phyloP scores from a whole-genome alignment of 1,140 invertebrate genomes.

The Dinothrombium tinctorium region DNA sequence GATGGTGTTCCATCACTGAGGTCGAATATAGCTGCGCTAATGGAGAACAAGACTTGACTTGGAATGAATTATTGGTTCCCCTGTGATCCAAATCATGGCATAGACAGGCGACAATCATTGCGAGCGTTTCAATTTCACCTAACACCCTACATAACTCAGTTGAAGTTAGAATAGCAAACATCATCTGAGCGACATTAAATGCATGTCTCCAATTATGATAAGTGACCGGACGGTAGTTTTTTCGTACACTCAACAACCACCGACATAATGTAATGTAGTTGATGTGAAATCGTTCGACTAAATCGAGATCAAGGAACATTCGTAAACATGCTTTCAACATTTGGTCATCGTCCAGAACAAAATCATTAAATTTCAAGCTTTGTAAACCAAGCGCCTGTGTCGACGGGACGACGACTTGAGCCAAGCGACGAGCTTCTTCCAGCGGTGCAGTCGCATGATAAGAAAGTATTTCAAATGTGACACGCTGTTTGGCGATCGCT shows the following conservation, averaged over 20 bases:
- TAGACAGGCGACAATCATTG: conserved; percentile 76
- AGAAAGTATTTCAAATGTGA: conserved; percentile 78
- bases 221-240: conserved; percentile 84
- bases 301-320: conserved; percentile 73
- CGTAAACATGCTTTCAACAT: conserved; percentile 61
- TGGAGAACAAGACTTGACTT: conserved; percentile 44
- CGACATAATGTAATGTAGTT: conserved; percentile 39
- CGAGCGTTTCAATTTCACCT: conserved; percentile 68
- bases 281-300: conserved; percentile 68
- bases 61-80: conserved; percentile 27
- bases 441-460: conserved; percentile 79
- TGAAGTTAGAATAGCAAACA: conserved; percentile 80
- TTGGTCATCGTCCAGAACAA: conserved; percentile 58
- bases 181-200: conserved; percentile 83
- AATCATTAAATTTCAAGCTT: conserved; percentile 65
- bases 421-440: conserved; percentile 40
- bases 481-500: conserved; percentile 80
- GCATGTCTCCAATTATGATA: conserved; percentile 96
- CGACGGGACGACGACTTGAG: conserved; percentile 48
- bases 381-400: conserved; percentile 53
- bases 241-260: conserved; percentile 81
- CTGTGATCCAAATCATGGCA: conserved; percentile 86
- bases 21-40: conserved; percentile 80
- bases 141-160: conserved; percentile 78
- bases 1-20: conserved; percentile 90